phyloP scores from a whole-genome alignment of 2,113 vertebrate genomes.

The Aphelocoma coerulescens region DNA sequence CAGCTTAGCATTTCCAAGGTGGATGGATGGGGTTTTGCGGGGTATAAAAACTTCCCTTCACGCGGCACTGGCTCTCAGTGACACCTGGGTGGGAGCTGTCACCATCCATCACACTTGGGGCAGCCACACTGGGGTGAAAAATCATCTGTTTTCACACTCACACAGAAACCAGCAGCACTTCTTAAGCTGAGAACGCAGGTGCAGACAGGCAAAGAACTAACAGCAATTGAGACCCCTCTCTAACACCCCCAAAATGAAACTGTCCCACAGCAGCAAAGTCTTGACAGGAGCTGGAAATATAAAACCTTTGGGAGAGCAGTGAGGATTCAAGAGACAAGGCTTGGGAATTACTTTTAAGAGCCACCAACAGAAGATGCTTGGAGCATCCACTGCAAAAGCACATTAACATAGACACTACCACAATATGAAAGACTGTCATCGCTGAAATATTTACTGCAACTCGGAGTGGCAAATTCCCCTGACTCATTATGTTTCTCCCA shows the following conservation, averaged over 20 bases:
- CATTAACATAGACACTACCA: not conserved
- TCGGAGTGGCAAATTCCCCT: not conserved
- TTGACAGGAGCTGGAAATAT: accelerated
- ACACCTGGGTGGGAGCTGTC: not conserved
- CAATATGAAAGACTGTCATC: not conserved
- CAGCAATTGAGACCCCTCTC: not conserved
- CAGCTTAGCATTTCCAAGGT: not conserved
- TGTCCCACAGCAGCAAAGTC: not conserved
- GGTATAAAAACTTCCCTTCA: not conserved
- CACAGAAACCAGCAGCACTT: not conserved
- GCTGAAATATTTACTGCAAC: not conserved
- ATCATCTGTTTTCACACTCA: not conserved
- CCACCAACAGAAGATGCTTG: not conserved
- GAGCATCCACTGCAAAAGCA: not conserved
- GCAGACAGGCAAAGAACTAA: not conserved
- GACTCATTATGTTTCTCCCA: not conserved
- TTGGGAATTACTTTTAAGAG: not conserved
- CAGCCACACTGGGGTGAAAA: not conserved
- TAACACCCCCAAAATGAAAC: not conserved
- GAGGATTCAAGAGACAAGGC: not conserved
- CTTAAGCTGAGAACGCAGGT: not conserved
- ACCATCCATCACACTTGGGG: not conserved
- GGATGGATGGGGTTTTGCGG: not conserved
- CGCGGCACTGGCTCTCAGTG: not conserved
- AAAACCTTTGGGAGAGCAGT: not conserved